Evolutionary conservation across 2,113 vertebrate genomes (phyloP).

Genomic region (Platanista minor): DNA sequence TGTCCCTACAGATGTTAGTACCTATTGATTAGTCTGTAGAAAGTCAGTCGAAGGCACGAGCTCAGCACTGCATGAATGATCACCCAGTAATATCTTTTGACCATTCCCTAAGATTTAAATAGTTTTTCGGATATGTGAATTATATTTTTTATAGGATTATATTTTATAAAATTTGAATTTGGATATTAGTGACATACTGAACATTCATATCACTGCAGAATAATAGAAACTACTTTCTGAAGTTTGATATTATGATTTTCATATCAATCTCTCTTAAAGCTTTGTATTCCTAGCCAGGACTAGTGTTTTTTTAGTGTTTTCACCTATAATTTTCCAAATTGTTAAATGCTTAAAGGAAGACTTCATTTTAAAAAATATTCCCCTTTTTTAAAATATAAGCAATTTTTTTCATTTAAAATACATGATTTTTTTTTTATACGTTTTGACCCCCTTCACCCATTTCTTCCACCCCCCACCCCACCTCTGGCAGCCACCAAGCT

Average conservation of each 20-base stretch:
- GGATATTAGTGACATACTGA: background rate
- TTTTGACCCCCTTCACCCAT: background rate
- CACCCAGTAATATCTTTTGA: background rate
- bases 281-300: background rate
- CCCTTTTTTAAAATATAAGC: background rate
- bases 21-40: background rate
- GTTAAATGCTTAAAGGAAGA: background rate
- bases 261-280: background rate
- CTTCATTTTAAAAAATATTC: background rate
- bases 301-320: background rate
- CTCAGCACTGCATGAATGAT: background rate
- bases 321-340: background rate
- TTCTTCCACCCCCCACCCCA: background rate
- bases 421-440: background rate
- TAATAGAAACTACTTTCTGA: background rate
- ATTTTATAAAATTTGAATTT: background rate
- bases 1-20: background rate
- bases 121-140: background rate
- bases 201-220: background rate
- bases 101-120: background rate
- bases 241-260: background rate
- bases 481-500: background rate
- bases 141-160: background rate
- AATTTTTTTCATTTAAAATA: background rate
- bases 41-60: background rate